Evolutionary conservation across 1,140 invertebrate species (phyloP).

Genomic region (Calephelis nemesis): DNA sequence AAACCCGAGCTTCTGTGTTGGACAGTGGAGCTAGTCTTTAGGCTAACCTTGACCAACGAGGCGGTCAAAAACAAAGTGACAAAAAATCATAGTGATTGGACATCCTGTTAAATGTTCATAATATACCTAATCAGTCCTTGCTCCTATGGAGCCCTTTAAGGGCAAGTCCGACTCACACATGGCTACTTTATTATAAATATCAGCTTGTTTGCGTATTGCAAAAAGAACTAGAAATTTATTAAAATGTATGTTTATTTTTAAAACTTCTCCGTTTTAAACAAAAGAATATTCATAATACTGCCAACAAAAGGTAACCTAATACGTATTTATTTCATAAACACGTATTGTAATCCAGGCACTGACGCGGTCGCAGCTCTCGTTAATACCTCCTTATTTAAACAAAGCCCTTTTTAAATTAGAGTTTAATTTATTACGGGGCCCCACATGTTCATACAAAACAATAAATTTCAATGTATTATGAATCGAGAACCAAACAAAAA

Average conservation of each 20-base stretch:
- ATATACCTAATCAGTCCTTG: too few species aligned
- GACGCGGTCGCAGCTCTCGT: neutral
- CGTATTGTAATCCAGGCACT: neutral
- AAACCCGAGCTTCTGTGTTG: too few species aligned
- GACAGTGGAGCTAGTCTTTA: too few species aligned
- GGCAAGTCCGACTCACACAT: too few species aligned
- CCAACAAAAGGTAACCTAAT: neutral
- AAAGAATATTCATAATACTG: neutral
- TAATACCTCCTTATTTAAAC: neutral
- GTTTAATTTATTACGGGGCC: neutral
- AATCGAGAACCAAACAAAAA: neutral
- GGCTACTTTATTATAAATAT: too few species aligned
- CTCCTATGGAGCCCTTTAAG: too few species aligned
- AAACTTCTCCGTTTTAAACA: neutral
- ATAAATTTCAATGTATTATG: constrained; percentile 6
- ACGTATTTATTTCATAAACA: neutral
- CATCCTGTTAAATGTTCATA: too few species aligned
- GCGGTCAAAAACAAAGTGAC: too few species aligned
- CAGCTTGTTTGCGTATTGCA: too few species aligned
- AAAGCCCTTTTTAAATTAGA: constrained; percentile 13
- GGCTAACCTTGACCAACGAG: too few species aligned
- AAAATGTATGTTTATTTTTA: neutral
- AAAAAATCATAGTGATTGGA: too few species aligned
- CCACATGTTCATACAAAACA: constrained; percentile 1
- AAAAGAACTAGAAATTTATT: too few species aligned